phyloP scores from a whole-genome alignment of 2,888 invertebrate species.

The Mechanitis messenoides region DNA sequence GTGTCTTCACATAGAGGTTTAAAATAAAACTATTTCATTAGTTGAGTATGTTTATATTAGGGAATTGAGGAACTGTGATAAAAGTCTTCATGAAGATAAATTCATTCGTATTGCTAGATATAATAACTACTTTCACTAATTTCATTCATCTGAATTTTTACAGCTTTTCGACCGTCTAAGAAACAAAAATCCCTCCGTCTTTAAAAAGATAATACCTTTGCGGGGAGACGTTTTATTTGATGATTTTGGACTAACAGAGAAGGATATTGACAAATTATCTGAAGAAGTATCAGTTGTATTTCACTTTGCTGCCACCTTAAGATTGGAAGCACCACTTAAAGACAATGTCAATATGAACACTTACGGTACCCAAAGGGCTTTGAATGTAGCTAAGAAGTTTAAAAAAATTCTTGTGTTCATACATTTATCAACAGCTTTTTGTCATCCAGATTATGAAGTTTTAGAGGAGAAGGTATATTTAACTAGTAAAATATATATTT shows the following conservation, averaged over 20 bases:
- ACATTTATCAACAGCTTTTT: constrained; percentile 96
- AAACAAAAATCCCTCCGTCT: constrained; percentile 77
- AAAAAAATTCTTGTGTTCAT: constrained; percentile 85
- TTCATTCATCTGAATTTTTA: constrained; percentile 28
- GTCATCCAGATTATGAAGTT: constrained; percentile 88
- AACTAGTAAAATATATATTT: no score
- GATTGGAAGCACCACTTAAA: constrained; percentile 90
- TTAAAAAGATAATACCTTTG: constrained; percentile 85
- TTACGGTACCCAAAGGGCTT: constrained; percentile 85
- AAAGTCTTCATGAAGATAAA: no score
- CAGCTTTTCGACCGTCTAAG: constrained; percentile 84
- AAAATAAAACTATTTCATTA: no score
- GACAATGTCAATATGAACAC: constrained; percentile 94
- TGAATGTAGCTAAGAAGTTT: constrained; percentile 86
- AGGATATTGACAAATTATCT: constrained; percentile 76
- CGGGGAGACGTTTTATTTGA: constrained; percentile 84
- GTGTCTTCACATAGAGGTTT: no score
- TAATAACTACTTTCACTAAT: no score
- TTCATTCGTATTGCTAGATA: no score
- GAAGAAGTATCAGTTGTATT: constrained; percentile 88
- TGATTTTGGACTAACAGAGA: constrained; percentile 77
- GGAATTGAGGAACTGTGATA: no score
- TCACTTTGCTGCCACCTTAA: constrained; percentile 94
- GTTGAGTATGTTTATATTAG: no score
- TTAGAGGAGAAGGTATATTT: constrained; percentile 57